These are phyloP conservation scores for Avahi laniger DNA, from an alignment of 2,797 vertebrate genomes.

Conservation along the genomic window DNA sequence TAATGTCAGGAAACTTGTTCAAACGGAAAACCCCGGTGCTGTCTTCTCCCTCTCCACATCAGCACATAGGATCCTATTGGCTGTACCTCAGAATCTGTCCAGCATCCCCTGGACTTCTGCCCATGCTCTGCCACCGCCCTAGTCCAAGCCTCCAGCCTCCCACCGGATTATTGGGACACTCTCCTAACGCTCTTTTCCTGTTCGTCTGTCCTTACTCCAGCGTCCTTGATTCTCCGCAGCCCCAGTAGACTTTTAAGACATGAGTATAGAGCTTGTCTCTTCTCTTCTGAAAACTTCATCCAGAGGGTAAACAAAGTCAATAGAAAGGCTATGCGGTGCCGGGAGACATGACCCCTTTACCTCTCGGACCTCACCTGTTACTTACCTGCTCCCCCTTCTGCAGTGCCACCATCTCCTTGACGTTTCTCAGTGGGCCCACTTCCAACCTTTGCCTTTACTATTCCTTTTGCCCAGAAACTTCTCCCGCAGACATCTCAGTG, in stretches of 20 bases:
- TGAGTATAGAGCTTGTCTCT: not conserved
- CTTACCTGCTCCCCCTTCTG: not conserved
- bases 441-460: not conserved
- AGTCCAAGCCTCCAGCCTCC: not conserved
- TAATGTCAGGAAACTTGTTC: not conserved
- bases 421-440: not conserved
- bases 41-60: not conserved
- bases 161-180: not conserved
- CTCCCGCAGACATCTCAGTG: not conserved
- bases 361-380: not conserved
- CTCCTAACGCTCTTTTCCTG: not conserved
- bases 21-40: not conserved
- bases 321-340: not conserved
- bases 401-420: not conserved
- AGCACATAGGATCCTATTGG: not conserved
- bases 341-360: not conserved
- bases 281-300: not conserved
- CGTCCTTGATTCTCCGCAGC: not conserved
- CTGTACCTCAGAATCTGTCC: not conserved
- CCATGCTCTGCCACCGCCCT: not conserved
- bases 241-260: not conserved
- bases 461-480: not conserved
- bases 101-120: not conserved
- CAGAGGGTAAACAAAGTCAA: not conserved
- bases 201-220: not conserved